phyloP scores from a whole-genome alignment of 2,113 vertebrate genomes.

The Pimephales promelas region DNA sequence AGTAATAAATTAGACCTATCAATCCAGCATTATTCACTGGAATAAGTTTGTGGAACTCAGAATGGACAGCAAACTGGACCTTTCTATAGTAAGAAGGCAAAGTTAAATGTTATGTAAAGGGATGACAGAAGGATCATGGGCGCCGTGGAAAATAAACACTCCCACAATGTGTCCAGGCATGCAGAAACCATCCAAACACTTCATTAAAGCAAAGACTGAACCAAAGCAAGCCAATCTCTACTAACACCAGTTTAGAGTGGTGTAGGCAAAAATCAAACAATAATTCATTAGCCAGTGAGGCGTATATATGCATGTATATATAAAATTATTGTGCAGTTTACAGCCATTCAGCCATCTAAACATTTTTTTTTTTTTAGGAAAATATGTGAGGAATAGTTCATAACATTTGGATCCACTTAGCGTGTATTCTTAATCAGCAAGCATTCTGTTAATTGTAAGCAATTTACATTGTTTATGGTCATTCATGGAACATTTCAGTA shows the following conservation, averaged over 20 bases:
- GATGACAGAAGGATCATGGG: slow-evolving; percentile 9
- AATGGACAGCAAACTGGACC: neutral
- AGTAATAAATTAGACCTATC: neutral
- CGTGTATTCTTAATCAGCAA: too few relatives aligned
- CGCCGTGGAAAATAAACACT: neutral
- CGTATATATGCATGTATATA: too few relatives aligned
- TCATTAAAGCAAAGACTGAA: slow-evolving; percentile 41
- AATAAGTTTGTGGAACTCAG: neutral
- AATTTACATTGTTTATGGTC: too few relatives aligned
- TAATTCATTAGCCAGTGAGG: too few relatives aligned
- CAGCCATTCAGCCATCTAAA: too few relatives aligned
- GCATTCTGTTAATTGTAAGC: neutral
- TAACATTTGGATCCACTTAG: too few relatives aligned
- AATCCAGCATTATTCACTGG: slow-evolving; percentile 14
- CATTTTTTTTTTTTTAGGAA: too few relatives aligned
- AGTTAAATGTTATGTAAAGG: neutral
- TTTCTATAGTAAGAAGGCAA: neutral
- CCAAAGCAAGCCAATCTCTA: neutral
- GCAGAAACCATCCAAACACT: slow-evolving; percentile 20
- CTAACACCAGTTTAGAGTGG: neutral
- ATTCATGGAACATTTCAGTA: neutral
- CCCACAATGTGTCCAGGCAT: slow-evolving; percentile 25
- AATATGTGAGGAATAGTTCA: too few relatives aligned
- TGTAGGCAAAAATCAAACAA: neutral
- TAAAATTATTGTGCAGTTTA: too few relatives aligned